Evolutionary conservation across 2,888 invertebrate species (phyloP).

Genomic region (Laspeyria flexula): DNA sequence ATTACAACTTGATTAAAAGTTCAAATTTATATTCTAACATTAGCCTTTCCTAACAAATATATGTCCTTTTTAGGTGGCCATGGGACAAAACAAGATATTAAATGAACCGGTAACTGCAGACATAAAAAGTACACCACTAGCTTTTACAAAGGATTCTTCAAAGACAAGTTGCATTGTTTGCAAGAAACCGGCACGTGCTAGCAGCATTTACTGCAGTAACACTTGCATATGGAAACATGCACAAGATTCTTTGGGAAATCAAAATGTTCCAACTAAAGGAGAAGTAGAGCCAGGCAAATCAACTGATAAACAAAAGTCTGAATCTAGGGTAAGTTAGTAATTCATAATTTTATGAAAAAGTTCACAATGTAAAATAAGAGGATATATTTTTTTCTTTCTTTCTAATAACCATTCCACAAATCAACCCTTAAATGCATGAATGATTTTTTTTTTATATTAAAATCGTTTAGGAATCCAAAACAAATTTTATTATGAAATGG

Average conservation of each 20-base stretch:
- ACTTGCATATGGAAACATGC: conserved; percentile 95
- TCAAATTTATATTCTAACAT: too few relatives aligned
- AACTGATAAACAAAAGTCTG: conserved; percentile 66
- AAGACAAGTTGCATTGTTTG: conserved; percentile 90
- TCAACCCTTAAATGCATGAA: too few relatives aligned
- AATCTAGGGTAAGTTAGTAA: conserved; percentile 68
- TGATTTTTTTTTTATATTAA: too few relatives aligned
- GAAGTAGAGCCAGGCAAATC: conserved; percentile 59
- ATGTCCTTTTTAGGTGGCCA: neutral
- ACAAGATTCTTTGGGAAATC: conserved; percentile 86
- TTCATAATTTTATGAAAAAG: too few relatives aligned
- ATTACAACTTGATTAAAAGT: too few relatives aligned
- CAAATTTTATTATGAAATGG: too few relatives aligned
- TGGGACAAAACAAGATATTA: conserved; percentile 24
- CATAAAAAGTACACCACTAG: conserved; percentile 30
- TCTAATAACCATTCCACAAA: too few relatives aligned
- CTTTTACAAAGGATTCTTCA: conserved; percentile 48
- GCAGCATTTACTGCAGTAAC: conserved; percentile 95
- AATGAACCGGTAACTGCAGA: conserved; percentile 33
- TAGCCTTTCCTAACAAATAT: too few relatives aligned
- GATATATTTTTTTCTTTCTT: neutral
- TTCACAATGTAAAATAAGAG: too few relatives aligned
- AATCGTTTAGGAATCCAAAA: too few relatives aligned
- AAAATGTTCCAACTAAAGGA: conserved; percentile 50
- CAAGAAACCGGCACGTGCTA: conserved; percentile 90